phyloP scores from a whole-genome alignment of 2,888 invertebrate genomes.

The Zelleria hepariella region DNA sequence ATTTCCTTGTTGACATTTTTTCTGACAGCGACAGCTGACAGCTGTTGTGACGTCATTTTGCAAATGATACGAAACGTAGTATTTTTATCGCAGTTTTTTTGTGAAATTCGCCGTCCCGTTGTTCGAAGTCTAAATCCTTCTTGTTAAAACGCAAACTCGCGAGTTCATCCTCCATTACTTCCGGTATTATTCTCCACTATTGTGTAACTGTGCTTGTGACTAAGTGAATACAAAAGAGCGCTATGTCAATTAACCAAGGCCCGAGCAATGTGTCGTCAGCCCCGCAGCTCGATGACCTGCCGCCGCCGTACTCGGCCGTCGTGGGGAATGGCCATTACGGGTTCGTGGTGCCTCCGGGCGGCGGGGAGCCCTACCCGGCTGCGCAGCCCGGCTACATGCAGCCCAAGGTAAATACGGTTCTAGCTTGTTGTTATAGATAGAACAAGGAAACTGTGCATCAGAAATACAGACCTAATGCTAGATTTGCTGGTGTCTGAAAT shows the following conservation, averaged over 20 bases:
- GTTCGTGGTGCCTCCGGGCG: constrained; percentile 30
- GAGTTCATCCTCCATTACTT: too few species aligned
- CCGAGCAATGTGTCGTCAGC: constrained; percentile 18
- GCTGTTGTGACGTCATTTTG: neutral
- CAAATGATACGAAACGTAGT: neutral
- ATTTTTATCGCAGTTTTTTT: neutral
- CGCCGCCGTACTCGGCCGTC: constrained; percentile 60
- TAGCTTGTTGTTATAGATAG: too few species aligned
- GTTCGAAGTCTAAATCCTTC: neutral
- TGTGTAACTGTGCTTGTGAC: neutral
- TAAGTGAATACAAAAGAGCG: neutral
- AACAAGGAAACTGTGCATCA: too few species aligned
- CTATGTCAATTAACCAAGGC: constrained; percentile 35
- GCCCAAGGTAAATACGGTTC: too few species aligned
- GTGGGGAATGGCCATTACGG: constrained; percentile 59
- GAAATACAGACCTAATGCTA: too few species aligned
- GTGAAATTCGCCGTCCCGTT: neutral
- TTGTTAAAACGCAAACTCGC: too few species aligned
- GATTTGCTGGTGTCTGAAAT: too few species aligned
- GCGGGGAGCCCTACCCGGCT: constrained; percentile 21
- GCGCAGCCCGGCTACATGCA: constrained; percentile 26
- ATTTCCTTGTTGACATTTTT: neutral
- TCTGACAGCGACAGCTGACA: too few species aligned
- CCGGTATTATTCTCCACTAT: too few species aligned
- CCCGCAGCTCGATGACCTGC: constrained; percentile 51